Base-by-base conservation (phyloP, 2,797 vertebrate species). In the Pempheris klunzingeri region DNA sequence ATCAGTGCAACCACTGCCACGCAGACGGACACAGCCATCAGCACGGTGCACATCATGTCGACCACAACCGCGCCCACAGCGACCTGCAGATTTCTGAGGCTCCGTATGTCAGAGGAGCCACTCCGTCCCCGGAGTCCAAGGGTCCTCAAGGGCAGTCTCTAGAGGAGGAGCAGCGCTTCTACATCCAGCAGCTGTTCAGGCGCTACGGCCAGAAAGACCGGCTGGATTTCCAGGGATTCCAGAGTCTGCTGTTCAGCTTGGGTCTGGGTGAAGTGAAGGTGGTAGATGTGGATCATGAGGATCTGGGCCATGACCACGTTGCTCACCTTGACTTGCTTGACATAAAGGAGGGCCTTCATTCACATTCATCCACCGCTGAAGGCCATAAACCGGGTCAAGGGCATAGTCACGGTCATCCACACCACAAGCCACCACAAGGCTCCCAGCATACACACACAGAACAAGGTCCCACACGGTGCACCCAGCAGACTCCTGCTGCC, bases 271-370 rank as follows among this genome's bases (percentile, higher is more conserved):
- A 98, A 80, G 95, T 99, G 47, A 97, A 97, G 88, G 88, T 99
- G 74, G 96, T 99, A 39, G 95, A 91, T 65, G 88, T 96, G 77
- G 96, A 96, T 86, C 98, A 99, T 15, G 97, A 98, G 76, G 95
- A 97, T 18, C 92, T 98, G 81, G 98, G 97, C 57, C 98, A 99
- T 0, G 97, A 99, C 88, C 97, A 99, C 5, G 97, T 98, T 77
- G 96, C 97, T 80, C 97, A 99, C 82, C 91, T 99, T 8, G 97
- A 98, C 83, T 75, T 96, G 78, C 87, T 99, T 85, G 98, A 99
- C 55, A 83, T 97, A 74, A 96, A 97, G 82, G 95, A 97, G 78
- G 97, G 96, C 66, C 94, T 93, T 65, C 98, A 97, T 88, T 92
- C 94, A 1, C 97, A 97, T 83, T 89, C 95, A 2, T 87, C 88